A percentile compares a stretch with the other conserved stretches of the same genome.
Conservation (phyloP, 2,888 invertebrate genomes). For the Malacosoma neustria region DNA sequence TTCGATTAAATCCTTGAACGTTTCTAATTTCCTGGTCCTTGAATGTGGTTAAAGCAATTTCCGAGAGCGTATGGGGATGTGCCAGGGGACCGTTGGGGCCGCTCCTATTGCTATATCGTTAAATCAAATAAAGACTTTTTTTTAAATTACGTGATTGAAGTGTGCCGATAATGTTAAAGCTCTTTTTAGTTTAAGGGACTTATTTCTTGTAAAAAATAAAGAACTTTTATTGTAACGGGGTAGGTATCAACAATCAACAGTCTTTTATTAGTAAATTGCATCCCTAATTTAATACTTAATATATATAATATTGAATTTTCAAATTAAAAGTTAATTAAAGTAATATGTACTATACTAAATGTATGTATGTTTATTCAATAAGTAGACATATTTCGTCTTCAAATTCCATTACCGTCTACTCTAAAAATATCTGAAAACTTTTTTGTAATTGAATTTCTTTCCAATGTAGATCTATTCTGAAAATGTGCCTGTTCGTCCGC, state of each 20-base stretch:
- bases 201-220: too few species aligned
- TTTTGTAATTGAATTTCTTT: not conserved
- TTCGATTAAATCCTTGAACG: constrained; percentile 70
- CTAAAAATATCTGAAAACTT: not conserved
- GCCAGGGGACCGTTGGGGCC: constrained; percentile 47
- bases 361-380: too few species aligned
- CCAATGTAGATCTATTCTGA: not conserved
- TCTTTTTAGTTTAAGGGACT: too few species aligned
- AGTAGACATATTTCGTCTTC: not conserved
- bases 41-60: constrained; percentile 72
- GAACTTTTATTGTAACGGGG: too few species aligned
- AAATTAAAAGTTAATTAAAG: too few species aligned
- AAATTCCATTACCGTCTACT: not conserved
- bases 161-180: constrained; percentile 28
- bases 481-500: not conserved
- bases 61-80: constrained; percentile 54
- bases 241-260: too few species aligned
- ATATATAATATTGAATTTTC: too few species aligned
- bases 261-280: too few species aligned
- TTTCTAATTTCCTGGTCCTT: constrained; percentile 73
- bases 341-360: too few species aligned
- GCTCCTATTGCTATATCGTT: constrained; percentile 48
- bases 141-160: constrained; percentile 50
- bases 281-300: too few species aligned
- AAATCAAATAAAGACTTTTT: constrained; percentile 60